Conservation (phyloP, 2,113 vertebrate species). For the Lycaon pictus region DNA sequence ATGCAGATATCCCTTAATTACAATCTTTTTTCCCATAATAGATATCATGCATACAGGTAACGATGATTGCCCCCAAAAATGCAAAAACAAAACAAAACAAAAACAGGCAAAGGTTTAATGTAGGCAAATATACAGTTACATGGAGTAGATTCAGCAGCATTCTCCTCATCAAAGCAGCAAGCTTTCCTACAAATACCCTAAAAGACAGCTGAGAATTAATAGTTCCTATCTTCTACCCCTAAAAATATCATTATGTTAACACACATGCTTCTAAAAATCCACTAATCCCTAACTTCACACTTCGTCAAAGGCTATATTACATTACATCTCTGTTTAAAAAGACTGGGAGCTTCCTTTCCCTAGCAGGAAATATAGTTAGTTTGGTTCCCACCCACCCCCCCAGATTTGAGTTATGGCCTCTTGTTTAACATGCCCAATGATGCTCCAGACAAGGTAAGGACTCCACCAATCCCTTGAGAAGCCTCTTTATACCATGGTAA, state of each 20-base stretch:
- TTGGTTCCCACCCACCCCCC: neutral
- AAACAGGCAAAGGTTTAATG: neutral
- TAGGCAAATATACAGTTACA: neutral
- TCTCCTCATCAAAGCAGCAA: neutral
- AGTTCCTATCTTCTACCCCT: neutral
- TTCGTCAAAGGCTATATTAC: neutral
- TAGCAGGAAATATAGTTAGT: neutral
- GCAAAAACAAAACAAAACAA: neutral
- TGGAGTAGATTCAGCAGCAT: neutral
- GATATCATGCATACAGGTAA: neutral
- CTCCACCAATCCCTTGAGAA: neutral
- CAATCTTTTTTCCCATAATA: neutral
- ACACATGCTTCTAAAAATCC: neutral
- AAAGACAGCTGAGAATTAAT: neutral
- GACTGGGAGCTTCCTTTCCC: neutral
- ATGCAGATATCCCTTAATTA: neutral
- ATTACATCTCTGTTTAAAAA: neutral
- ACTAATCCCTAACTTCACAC: neutral
- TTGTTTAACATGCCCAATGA: neutral
- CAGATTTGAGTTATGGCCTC: neutral
- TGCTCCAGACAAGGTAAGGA: neutral
- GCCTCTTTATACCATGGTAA: neutral
- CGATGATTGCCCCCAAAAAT: neutral
- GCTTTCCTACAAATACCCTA: neutral
- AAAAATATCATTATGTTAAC: neutral